Base-by-base conservation (phyloP, 2,888 invertebrate species). In the Mactromeris polynyma region DNA sequence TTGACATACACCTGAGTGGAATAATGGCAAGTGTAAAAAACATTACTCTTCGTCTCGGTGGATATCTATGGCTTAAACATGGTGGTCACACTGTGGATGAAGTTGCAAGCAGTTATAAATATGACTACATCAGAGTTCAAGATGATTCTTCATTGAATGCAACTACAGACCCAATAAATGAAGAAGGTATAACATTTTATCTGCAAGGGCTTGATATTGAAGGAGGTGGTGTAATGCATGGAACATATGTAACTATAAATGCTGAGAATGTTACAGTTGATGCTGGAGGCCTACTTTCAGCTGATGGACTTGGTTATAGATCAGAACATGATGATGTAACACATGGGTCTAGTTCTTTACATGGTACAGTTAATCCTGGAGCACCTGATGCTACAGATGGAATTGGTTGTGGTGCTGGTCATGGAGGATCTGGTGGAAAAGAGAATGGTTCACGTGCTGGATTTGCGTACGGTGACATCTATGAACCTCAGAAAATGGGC, bases 241-340 rank as follows among this genome's bases (percentile, higher is more conserved):
- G 94, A 40, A 92, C 94, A 11, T 90, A 88, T 40, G 51, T 95
- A 64, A 94, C 93, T 0, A 90, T 95, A 7, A 85, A 86, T 19
- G 87, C 94, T 3, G 93, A 91, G 64, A 95, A 95, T 88, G 89
- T 95, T 31, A 95, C 95, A 2, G 90, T 95, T n/a, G 95, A 95
- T 90, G 94, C 90, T 64, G 95, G 94, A 2, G 95, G 94, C 4
- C 58, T 85, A n/a, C 88, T 95, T 51, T 88, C 93, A n/a, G 93
- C 94, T 3, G 93, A 95, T 80, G 94, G 94, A 0, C 87, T 93
- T 33, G 95, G 95, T 17, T 95, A 95, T 85, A 86, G 88, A n/a
- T 88, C 88, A 14, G 87, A 81, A 9, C 95, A 95, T 80, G 88
- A 33, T 51, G 88, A 93, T 42, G 84, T 69, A 33, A 87, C 88